A percentile compares a stretch with the other conserved stretches of the same genome.
Conservation (phyloP, 2,113 vertebrate species). For the Rhinopomastus cyanomelas region DNA sequence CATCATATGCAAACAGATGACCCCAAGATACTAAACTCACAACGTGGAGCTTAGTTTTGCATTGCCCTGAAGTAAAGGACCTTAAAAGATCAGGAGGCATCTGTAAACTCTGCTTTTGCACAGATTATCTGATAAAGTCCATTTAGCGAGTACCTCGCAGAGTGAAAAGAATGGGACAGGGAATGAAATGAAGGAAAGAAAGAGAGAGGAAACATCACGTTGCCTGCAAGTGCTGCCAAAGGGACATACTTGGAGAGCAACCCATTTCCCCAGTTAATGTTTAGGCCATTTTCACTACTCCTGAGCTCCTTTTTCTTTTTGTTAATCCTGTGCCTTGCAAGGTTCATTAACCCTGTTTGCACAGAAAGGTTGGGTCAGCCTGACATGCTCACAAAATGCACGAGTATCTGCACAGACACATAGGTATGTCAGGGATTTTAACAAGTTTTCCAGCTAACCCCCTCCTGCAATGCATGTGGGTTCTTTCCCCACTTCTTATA, state of each 20-base stretch:
- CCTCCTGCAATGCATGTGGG: not conserved
- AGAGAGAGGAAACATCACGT: not conserved
- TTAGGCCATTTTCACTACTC: slow-evolving; percentile 8
- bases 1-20: not conserved
- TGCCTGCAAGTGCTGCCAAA: slow-evolving; percentile 31
- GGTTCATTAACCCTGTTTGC: slow-evolving; percentile 58
- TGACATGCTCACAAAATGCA: slow-evolving; percentile 15
- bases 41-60: not conserved
- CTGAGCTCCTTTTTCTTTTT: not conserved
- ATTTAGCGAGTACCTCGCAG: not conserved
- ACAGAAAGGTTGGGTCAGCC: slow-evolving; percentile 21
- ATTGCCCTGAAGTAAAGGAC: not conserved
- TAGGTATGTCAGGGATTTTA: not conserved
- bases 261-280: slow-evolving; percentile 9
- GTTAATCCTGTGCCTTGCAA: slow-evolving; percentile 48
- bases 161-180: not conserved
- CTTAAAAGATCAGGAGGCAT: not conserved
- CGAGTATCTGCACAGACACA: not conserved
- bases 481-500: not conserved
- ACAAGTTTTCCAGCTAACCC: not conserved
- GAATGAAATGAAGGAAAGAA: slow-evolving; percentile 3
- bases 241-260: slow-evolving; percentile 16
- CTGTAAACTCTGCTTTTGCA: slow-evolving; percentile 6
- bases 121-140: not conserved
- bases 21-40: not conserved